phyloP scores from a whole-genome alignment of 2,113 vertebrate genomes.

The Psophia crepitans region DNA sequence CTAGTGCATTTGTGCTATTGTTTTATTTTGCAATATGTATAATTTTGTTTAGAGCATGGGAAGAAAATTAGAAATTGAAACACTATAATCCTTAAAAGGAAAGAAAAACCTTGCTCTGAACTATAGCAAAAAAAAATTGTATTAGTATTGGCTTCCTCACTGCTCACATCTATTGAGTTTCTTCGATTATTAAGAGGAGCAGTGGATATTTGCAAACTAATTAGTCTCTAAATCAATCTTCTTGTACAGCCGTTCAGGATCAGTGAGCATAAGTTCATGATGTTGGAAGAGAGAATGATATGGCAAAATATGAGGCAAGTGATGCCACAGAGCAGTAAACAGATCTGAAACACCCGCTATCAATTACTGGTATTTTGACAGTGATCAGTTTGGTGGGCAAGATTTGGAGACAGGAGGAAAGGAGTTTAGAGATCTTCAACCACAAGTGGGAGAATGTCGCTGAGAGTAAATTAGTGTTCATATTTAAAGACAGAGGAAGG shows the following conservation, averaged over 20 bases:
- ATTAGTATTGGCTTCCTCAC: conserved; percentile 31
- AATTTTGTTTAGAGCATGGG: not conserved
- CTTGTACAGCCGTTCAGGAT: not conserved
- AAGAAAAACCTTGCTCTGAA: conserved; percentile 39
- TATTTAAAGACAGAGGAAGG: not conserved
- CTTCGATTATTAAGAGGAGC: not conserved
- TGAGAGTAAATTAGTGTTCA: not conserved
- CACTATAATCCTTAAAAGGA: not conserved
- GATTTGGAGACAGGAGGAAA: not conserved
- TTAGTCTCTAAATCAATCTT: conserved; percentile 30
- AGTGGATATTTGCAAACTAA: conserved; percentile 1
- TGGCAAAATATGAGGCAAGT: not conserved
- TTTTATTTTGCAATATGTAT: not conserved
- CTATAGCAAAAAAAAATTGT: not conserved
- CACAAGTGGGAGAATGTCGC: not conserved
- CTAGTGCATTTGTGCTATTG: not conserved
- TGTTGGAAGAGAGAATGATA: not conserved
- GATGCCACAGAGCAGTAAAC: not conserved
- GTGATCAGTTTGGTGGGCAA: not conserved
- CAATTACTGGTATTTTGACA: not conserved
- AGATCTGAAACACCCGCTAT: not conserved
- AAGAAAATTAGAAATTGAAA: not conserved
- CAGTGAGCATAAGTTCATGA: not conserved
- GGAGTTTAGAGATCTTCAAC: not conserved
- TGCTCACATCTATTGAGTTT: conserved; percentile 4